Conservation (phyloP, 2,113 vertebrate genomes). For the Pyrgilauda ruficollis region DNA sequence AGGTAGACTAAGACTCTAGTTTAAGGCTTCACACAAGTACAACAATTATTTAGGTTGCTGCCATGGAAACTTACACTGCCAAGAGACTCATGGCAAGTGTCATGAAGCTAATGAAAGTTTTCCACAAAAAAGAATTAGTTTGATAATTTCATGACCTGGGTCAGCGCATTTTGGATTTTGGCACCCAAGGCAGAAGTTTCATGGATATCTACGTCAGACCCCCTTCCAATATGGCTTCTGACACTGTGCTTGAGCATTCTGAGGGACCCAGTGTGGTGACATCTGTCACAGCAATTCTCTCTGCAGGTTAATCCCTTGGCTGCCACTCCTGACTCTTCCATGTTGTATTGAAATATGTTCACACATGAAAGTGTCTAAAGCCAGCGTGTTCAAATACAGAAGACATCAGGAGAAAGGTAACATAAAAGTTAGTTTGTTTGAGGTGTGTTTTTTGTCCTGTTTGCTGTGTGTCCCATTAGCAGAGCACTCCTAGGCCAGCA, state of each 20-base stretch:
- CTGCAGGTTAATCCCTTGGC: background rate
- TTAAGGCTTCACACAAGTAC: background rate
- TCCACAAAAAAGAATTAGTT: background rate
- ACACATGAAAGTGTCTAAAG: background rate
- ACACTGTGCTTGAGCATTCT: background rate
- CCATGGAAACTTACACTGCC: background rate
- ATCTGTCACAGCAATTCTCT: background rate
- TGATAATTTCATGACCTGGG: background rate
- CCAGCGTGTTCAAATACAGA: background rate
- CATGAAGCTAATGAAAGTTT: background rate
- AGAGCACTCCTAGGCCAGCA: background rate
- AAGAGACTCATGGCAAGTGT: background rate
- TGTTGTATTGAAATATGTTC: fast-evolving
- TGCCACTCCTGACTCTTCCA: background rate
- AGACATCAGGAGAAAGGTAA: background rate
- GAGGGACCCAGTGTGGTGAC: background rate
- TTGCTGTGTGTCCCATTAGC: background rate
- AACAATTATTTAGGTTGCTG: constrained; percentile 1
- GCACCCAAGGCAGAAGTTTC: background rate
- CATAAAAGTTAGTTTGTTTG: background rate
- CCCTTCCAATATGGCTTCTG: background rate
- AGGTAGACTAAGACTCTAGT: background rate
- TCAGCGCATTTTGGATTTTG: background rate
- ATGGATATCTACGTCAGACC: background rate
- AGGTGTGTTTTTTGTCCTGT: background rate